These are phyloP conservation scores for Caenorhabditis brenneri DNA, from an alignment of 1,140 invertebrate species.

Conservation along the genomic window DNA sequence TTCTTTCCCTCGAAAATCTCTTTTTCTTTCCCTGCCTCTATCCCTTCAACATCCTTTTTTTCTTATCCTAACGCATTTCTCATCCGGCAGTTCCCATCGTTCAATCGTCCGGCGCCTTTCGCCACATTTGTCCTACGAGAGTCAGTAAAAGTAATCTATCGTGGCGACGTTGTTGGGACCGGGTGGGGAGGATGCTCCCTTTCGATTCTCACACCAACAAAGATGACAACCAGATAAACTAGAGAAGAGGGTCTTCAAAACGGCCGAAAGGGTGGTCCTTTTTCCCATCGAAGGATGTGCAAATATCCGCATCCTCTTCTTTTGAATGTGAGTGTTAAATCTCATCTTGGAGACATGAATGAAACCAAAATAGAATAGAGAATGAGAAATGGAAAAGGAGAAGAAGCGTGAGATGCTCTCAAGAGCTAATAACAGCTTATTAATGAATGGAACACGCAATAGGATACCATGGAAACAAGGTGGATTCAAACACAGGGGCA, in stretches of 20 bases:
- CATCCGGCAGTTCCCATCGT: not conserved
- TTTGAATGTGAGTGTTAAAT: not conserved
- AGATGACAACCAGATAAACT: constrained; percentile 35
- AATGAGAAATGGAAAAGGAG: not conserved
- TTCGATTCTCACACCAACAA: not conserved
- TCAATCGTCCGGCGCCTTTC: constrained; percentile 1
- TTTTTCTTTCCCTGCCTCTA: not conserved
- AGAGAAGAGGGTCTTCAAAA: not conserved
- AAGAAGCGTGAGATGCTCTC: not conserved
- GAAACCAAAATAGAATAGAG: not conserved
- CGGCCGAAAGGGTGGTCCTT: not conserved
- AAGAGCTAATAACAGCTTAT: not conserved
- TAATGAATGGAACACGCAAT: not conserved
- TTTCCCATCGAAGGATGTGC: not conserved
- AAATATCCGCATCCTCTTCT: not conserved
- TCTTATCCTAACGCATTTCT: not conserved
- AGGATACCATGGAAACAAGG: not conserved
- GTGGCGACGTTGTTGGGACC: not conserved
- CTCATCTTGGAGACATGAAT: too few relatives aligned
- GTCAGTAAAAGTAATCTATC: constrained; percentile 22
- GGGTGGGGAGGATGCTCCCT: not conserved
- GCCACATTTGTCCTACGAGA: constrained; percentile 39
- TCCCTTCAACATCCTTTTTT: not conserved
- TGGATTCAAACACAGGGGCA: not conserved
- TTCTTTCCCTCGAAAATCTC: not conserved